phyloP scores from a whole-genome alignment of 37 sponge, comb jelly and placozoan genomes.

The Eunapius fragilis region DNA sequence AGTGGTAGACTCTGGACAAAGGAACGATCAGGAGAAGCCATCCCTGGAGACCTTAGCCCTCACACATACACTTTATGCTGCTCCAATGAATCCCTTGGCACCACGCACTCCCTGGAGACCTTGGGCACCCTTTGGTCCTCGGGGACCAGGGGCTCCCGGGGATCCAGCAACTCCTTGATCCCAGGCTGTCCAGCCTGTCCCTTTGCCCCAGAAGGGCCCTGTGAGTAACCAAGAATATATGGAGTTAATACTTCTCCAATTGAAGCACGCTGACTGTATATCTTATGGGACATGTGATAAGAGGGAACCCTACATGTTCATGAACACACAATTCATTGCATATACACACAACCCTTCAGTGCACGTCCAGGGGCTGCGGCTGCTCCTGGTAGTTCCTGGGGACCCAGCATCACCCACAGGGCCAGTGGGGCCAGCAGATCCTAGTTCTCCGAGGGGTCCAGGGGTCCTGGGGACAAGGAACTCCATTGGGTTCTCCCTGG shows the following conservation, averaged over 20 bases:
- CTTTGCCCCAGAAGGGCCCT: slow-evolving; percentile 63
- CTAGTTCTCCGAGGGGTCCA: not conserved
- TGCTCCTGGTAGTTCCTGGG: not conserved
- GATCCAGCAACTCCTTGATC: slow-evolving; percentile 56
- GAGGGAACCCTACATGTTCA: no score
- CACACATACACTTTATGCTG: slow-evolving; percentile 26
- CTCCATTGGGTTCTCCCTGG: no score
- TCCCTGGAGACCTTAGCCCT: not conserved
- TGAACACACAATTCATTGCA: no score
- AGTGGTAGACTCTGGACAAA: no score
- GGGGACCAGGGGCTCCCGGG: slow-evolving; percentile 62
- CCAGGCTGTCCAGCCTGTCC: slow-evolving; percentile 67
- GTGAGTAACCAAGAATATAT: no score
- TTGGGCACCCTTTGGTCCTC: slow-evolving; percentile 66
- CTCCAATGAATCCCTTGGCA: slow-evolving; percentile 64
- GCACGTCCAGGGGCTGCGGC: not conserved
- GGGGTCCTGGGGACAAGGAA: no score
- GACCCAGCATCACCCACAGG: not conserved
- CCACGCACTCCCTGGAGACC: slow-evolving; percentile 71
- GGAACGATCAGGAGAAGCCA: not conserved
- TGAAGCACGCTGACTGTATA: no score
- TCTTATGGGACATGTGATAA: no score
- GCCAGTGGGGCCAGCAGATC: not conserved
- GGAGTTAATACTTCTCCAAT: no score
- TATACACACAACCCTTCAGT: no score